A percentile compares a stretch with the other conserved stretches of the same genome.
phyloP scores from a whole-genome alignment of 2,113 vertebrate species.

The Phyllostomus discolor region DNA sequence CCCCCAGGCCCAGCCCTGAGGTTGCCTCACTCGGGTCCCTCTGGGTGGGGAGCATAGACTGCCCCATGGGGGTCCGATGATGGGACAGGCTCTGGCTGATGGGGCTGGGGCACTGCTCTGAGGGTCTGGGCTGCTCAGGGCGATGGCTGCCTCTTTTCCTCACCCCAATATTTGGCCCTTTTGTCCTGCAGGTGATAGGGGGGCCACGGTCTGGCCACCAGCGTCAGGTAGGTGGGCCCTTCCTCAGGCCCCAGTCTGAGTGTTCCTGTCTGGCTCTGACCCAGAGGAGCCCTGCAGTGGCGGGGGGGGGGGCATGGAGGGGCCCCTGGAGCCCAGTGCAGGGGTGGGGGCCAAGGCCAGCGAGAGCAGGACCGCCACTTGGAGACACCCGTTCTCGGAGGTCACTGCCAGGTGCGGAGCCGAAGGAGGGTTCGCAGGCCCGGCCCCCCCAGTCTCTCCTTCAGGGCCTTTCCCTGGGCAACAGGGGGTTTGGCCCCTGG shows the following conservation, averaged over 20 bases:
- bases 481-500: rapidly evolving
- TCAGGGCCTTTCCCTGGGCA: background rate
- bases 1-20: background rate
- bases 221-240: background rate
- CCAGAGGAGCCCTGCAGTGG: background rate
- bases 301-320: too few species aligned
- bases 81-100: background rate
- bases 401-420: background rate
- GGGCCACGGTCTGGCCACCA: rapidly evolving
- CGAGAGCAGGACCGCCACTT: rapidly evolving
- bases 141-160: background rate
- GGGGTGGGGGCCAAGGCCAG: background rate
- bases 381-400: rapidly evolving
- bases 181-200: background rate
- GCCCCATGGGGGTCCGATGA: background rate
- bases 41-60: background rate
- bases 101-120: background rate
- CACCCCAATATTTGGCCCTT: rapidly evolving
- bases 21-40: background rate
- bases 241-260: too few species aligned
- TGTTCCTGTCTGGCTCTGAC: background rate
- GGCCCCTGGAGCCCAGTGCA: background rate
- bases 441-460: background rate
- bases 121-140: background rate
- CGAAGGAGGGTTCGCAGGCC: background rate